phyloP scores from a whole-genome alignment of 1,140 invertebrate species.

The Dreissena rostriformis region DNA sequence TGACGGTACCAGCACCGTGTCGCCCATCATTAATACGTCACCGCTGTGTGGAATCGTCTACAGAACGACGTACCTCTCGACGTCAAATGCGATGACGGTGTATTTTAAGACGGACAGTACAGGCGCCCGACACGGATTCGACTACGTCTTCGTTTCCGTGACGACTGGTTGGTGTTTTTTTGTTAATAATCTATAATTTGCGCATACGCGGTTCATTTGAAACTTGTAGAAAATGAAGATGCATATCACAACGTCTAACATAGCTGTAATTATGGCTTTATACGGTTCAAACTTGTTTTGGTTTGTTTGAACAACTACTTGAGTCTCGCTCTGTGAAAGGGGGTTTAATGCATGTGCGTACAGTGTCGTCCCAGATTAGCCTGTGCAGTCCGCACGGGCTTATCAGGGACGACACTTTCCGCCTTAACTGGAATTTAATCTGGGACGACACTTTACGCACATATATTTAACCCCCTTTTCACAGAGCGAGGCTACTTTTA shows the following conservation, averaged over 20 bases:
- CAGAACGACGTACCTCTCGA: slow-evolving; percentile 20
- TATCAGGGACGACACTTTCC: too few species aligned
- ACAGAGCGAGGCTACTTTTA: too few species aligned
- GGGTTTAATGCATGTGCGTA: too few species aligned
- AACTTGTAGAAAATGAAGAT: background rate
- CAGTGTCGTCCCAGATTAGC: too few species aligned
- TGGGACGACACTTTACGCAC: too few species aligned
- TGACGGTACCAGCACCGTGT: slow-evolving; percentile 17
- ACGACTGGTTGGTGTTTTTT: slow-evolving; percentile 15
- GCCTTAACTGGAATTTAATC: too few species aligned
- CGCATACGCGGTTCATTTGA: background rate
- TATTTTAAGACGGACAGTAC: slow-evolving; percentile 41
- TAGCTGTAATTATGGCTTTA: background rate
- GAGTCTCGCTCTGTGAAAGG: too few species aligned
- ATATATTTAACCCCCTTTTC: too few species aligned
- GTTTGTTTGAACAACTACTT: background rate
- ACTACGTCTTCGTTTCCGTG: slow-evolving; percentile 39
- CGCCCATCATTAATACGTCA: slow-evolving; percentile 9
- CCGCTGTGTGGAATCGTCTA: slow-evolving; percentile 29
- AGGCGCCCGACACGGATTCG: slow-evolving; percentile 26
- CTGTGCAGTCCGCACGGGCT: too few species aligned
- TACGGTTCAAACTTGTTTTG: background rate
- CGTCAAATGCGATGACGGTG: slow-evolving; percentile 12
- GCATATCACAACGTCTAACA: background rate
- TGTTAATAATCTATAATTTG: background rate